Evolutionary conservation across 1,140 invertebrate genomes (phyloP).

Genomic region (Drosophila melanica): DNA sequence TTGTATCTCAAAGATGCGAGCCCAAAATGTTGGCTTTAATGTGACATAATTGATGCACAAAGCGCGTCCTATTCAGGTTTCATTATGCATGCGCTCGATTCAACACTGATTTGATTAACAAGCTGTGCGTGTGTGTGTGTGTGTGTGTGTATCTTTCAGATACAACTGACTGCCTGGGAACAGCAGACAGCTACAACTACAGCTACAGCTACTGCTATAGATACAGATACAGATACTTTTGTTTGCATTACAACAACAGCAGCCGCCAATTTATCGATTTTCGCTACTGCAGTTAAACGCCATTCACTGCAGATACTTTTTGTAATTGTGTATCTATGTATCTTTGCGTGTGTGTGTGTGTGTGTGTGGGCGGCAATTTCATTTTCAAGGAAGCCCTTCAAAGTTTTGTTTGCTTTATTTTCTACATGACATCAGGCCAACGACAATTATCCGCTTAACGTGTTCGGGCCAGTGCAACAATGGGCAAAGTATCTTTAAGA

Average conservation of each 20-base stretch:
- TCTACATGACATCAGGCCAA: conserved; percentile 39
- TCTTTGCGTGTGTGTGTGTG: conserved; percentile 11
- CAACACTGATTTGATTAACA: conserved; percentile 66
- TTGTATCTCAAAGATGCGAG: conserved; percentile 66
- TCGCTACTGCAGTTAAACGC: conserved; percentile 32
- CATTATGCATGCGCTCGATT: conserved; percentile 44
- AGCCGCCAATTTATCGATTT: conserved; percentile 71
- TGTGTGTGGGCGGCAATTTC: conserved; percentile 42
- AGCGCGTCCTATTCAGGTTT: conserved; percentile 54
- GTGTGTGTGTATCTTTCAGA: conserved; percentile 24
- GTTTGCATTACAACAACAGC: background rate
- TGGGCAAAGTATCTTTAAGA: conserved; percentile 79
- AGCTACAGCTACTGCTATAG: conserved; percentile 13
- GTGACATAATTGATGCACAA: conserved; percentile 81
- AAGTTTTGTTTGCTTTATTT: conserved; percentile 80
- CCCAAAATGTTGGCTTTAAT: conserved; percentile 62
- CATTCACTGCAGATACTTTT: conserved; percentile 37
- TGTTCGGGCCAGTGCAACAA: conserved; percentile 71
- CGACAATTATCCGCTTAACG: conserved; percentile 79
- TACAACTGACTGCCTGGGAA: conserved; percentile 17
- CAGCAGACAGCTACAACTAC: conserved; percentile 5
- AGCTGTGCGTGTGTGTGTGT: conserved; percentile 14
- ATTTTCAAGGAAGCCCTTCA: conserved; percentile 75
- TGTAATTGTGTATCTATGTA: conserved; percentile 22
- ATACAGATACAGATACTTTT: conserved; percentile 6